Base-by-base conservation (phyloP, 2,888 invertebrate species). In the Cyrtodaria siliqua region DNA sequence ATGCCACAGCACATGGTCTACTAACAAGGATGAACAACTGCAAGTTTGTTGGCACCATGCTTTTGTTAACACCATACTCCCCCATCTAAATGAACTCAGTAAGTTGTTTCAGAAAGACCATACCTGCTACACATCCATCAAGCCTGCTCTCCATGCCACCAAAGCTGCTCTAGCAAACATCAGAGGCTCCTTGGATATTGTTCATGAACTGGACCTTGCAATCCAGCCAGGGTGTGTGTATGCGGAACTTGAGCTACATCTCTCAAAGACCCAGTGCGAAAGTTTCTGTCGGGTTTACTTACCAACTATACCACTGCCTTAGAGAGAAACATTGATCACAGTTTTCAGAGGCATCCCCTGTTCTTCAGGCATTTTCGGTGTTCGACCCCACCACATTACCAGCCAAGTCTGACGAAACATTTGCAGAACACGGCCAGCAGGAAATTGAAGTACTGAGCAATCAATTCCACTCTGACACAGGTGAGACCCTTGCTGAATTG, bases 1-100 rank as follows among this genome's bases (percentile, higher is more conserved):
- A 56, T 38, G 57, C 66, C 1, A 57, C 66, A 49, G 66, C 66
- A 12, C 38, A 66, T 33, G 66, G 66, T 8, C 38, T 66, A 16
- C 38, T 66, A 1, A 29, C 26, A 12, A 56, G 66, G 23, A 67
- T 67, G 38, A 67, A 67, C 49, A 57, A 47, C 47, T 20, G 6
- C 14, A 24, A 57, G 26, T 67, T 67, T 57, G 57, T 67, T 24
- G 57, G 66, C 27, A 57, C 50, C 3, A 49, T 67, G 18, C 16
- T 55, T 2, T 27, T 64, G 18, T 20, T 64, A 64, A 53, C 16
- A 3, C 9, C 2, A 56, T 55, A 9, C 56, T 56, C 4, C 56
- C 64, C 6, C 62, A 62, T 4, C 62, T 62, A 1, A 62, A 62
- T 49, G 33, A 23, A 8, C 53, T 62, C 1, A 49, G 49, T n/a